Evolutionary conservation across 1,140 invertebrate genomes (phyloP).

Genomic region (Lepidurus couesii): DNA sequence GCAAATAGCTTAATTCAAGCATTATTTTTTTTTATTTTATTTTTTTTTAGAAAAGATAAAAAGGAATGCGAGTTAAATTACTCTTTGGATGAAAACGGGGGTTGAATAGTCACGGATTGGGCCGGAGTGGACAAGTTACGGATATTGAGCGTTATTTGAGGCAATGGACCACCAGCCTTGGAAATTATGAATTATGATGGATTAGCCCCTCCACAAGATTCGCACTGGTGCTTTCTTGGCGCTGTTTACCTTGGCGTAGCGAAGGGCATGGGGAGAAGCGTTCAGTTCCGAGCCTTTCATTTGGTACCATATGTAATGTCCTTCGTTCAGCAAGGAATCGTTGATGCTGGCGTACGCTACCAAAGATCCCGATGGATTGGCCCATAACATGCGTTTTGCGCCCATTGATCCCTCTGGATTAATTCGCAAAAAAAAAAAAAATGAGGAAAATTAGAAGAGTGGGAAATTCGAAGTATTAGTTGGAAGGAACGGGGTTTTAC

Average conservation of each 20-base stretch:
- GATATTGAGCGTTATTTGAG: not conserved
- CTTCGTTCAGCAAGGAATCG: not conserved
- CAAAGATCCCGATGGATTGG: not conserved
- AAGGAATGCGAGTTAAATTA: not conserved
- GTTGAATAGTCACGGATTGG: not conserved
- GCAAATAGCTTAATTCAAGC: not conserved
- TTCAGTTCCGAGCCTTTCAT: conserved; percentile 5
- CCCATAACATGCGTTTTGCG: not conserved
- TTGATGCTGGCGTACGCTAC: conserved; percentile 7
- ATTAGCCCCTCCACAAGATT: conserved; percentile 1
- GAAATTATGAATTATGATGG: not conserved
- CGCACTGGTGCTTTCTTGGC: not conserved
- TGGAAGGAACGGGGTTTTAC: not conserved
- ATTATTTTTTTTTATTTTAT: not conserved
- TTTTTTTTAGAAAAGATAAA: not conserved
- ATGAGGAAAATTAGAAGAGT: not conserved
- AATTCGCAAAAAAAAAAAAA: not conserved
- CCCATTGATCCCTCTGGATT: not conserved
- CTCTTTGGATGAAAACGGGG: not conserved
- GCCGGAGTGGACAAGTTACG: conserved; percentile 4
- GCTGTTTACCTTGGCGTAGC: conserved; percentile 2
- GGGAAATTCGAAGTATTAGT: not conserved
- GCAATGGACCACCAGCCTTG: conserved; percentile 11
- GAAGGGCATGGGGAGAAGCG: not conserved
- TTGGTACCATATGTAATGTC: conserved; percentile 10